Base-by-base conservation (phyloP, 2,797 vertebrate species). In the Poeciliopsis infans region DNA sequence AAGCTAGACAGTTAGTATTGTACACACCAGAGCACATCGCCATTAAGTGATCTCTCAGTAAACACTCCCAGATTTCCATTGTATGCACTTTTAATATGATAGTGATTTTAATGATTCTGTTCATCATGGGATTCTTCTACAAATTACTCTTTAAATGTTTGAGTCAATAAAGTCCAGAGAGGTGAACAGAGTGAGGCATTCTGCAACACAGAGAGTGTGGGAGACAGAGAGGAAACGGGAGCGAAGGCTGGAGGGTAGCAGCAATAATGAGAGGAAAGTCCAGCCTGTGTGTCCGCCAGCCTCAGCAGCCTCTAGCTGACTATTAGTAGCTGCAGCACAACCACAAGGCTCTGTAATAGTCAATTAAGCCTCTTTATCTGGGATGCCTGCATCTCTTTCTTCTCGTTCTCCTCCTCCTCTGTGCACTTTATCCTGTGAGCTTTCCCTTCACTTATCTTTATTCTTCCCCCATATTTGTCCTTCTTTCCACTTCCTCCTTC, bases 301-400 rank as follows among this genome's bases (percentile, higher is more conserved):
- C 75, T 55, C 74, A 88, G 93, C 91, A 93, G 95, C 92, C 91
- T 90, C 86, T 79, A 89, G 91, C 89, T 76, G 91, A 75, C 90
- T 90, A 92, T 93, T 92, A 93, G 91, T 53, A 85, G 87, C 89
- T 83, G 76, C 82, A 85, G 87, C 79, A 90, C 87, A 80, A 84
- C 90, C 90, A 82, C 87, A 79, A 83, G 89, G 94, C 95, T 93
- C 88, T 87, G 94, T 96, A 96, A 96, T 95, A 97, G 95, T 97
- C 96, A 97, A 97, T 97, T 97, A 97, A 96, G 96, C 94, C 94
- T 96, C 96, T 97, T 97, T 96, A 97, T 97, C 96, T 90, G 78
- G 79, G 79, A 86, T 87, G 88, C 89, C 89, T 79, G 84, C 71
- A 46, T 90, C 82, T 86, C 75, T 75, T 81, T 81, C 76, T 72